These are phyloP conservation scores for Agrenia bidenticulata DNA, from an alignment of 2,888 invertebrate genomes.

Conservation along the genomic window DNA sequence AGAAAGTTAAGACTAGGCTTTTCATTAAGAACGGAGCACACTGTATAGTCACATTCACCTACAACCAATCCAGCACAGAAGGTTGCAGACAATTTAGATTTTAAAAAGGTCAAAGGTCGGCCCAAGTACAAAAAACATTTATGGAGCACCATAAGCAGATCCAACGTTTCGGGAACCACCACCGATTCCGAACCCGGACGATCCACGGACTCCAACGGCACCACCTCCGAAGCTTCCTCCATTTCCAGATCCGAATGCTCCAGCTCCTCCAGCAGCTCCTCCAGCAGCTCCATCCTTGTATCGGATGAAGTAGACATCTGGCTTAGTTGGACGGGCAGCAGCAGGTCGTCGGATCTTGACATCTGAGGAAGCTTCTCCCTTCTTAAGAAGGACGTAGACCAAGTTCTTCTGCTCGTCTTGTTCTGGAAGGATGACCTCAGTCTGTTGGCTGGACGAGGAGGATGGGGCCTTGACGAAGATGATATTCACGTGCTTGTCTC, in stretches of 20 bases:
- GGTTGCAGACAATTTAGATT: too few relatives aligned
- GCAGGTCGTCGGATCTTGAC: slow-evolving; percentile 73
- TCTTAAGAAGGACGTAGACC: slow-evolving; percentile 83
- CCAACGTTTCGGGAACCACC: slow-evolving; percentile 17
- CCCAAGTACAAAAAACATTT: slow-evolving; percentile 1
- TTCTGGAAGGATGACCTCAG: slow-evolving; percentile 66
- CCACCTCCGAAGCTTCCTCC: slow-evolving; percentile 22
- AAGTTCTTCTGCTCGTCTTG: slow-evolving; percentile 80
- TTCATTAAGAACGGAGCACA: too few relatives aligned
- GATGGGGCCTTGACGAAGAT: slow-evolving; percentile 72
- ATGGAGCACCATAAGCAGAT: slow-evolving; percentile 31
- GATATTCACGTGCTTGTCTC: slow-evolving; percentile 78
- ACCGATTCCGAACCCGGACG: slow-evolving; percentile 13
- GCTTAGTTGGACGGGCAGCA: slow-evolving; percentile 80
- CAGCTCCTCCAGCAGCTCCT: slow-evolving; percentile 18
- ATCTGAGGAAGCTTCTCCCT: slow-evolving; percentile 79
- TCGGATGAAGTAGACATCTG: slow-evolving; percentile 80
- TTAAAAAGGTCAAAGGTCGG: too few relatives aligned
- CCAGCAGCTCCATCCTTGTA: slow-evolving; percentile 66
- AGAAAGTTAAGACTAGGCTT: too few relatives aligned
- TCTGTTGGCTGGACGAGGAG: slow-evolving; percentile 57
- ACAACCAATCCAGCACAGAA: too few relatives aligned
- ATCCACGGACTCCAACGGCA: slow-evolving; percentile 11
- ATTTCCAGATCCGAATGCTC: slow-evolving; percentile 8
- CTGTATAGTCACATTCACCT: too few relatives aligned